Base-by-base conservation (phyloP, 2,113 vertebrate genomes). In the Xiphophorus hellerii region DNA sequence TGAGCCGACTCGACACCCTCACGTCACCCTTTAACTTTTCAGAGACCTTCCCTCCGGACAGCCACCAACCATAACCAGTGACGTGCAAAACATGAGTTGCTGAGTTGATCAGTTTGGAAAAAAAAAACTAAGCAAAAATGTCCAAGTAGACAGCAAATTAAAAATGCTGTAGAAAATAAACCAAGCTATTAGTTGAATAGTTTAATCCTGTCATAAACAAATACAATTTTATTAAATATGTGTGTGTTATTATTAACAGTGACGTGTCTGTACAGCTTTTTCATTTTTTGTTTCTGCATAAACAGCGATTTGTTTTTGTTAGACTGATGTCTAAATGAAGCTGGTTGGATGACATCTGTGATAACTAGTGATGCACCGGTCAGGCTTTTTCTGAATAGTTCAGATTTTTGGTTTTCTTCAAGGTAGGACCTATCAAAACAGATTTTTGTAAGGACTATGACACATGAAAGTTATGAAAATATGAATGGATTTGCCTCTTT, bases 1-100 rank as follows among this genome's bases (percentile, higher is more conserved):
- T 92, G 87, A 91, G 87, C 83, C 89, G 84, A 78, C 87, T 87
- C 78, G 65, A 87, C 88, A 88, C 86, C 80, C 54, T 65, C 74
- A 30, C 30, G 71, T 73, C 78, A 83, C 84, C 82, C 7, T 85
- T 88, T 78, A 77, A 83, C 80, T 83, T 91, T 89, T 92, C 79
- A 54, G 68, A 76, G 84, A 89, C 86, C 82, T 72, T 86, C 74
- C 39, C 65, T 74, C 64, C 64, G 72, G 84, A 83, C 83, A 63
- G 54, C 67, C 68, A 78, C n/a, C 39, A 62, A 73, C 48, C 30
- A 17, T 69, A 20, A 30, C 62, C 10, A 8, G 31, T 35, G 71
- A 65, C 13, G 63, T 64, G 31, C 25, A 61, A 62, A 9, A 58
- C 28, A 60, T 25, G 73, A 83, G 60, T 80, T 88, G 84, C 88